phyloP scores from a whole-genome alignment of 2,113 vertebrate genomes.

The Genyomyrus donnyi region DNA sequence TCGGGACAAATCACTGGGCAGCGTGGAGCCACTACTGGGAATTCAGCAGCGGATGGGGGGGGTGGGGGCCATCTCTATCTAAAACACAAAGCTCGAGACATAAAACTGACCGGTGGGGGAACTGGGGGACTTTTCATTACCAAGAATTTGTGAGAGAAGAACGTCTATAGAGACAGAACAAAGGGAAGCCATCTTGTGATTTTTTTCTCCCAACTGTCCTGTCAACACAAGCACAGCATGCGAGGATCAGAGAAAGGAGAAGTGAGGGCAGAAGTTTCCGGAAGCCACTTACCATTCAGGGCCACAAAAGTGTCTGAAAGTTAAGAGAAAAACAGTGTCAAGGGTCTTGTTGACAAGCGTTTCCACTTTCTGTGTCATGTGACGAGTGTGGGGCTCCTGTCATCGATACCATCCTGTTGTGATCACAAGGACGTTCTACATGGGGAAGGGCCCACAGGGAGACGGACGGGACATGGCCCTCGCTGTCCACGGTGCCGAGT shows the following conservation, averaged over 20 bases:
- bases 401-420: not conserved
- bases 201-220: constrained; percentile 2
- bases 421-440: not conserved
- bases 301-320: constrained; percentile 70
- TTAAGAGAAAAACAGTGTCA: constrained; percentile 5
- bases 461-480: not conserved
- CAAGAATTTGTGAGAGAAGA: constrained; percentile 65
- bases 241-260: constrained; percentile 40
- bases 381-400: not conserved
- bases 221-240: constrained; percentile 46
- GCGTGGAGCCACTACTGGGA: constrained; percentile 25
- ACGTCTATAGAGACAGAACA: constrained; percentile 78
- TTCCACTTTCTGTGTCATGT: not conserved
- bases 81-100: not conserved
- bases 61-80: not conserved
- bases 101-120: constrained; percentile 70
- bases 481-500: not conserved
- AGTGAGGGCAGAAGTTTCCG: constrained; percentile 29
- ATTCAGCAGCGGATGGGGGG: not conserved
- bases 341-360: not conserved
- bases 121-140: constrained; percentile 77
- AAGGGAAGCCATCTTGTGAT: constrained; percentile 33
- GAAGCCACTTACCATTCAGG: constrained; percentile 81
- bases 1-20: constrained; percentile 61
- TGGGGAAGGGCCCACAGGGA: not conserved